These are phyloP conservation scores for Drymonia ruficornis DNA, from an alignment of 2,888 invertebrate genomes.

Conservation along the genomic window DNA sequence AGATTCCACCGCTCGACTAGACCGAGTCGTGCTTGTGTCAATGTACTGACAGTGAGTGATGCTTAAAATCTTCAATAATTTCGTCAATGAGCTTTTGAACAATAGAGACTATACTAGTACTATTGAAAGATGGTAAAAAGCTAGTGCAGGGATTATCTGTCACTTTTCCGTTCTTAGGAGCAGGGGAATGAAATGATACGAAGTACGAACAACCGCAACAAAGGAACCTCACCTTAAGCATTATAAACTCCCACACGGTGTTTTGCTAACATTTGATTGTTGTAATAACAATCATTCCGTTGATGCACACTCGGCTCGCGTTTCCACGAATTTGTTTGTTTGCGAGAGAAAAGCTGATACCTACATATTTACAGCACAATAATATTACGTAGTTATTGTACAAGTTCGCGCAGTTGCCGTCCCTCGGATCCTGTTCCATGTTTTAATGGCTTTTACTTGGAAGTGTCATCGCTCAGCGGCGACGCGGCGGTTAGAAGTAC, in stretches of 20 bases:
- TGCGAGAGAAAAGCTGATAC: neutral
- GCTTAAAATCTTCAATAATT: too few species aligned
- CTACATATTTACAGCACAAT: neutral
- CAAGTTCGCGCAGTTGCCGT: neutral
- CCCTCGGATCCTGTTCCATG: neutral
- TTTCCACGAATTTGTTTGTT: slow-evolving; percentile 2
- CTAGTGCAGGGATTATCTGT: too few species aligned
- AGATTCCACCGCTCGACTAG: too few species aligned
- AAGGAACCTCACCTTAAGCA: neutral
- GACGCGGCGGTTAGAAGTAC: neutral
- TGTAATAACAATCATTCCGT: slow-evolving; percentile 3
- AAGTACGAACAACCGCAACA: neutral
- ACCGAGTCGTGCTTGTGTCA: too few species aligned
- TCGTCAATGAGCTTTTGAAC: too few species aligned
- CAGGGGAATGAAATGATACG: too few species aligned
- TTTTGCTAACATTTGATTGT: slow-evolving; percentile 10
- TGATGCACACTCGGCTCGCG: neutral
- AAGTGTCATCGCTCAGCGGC: neutral
- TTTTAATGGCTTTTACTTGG: slow-evolving; percentile 6
- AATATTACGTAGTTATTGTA: neutral
- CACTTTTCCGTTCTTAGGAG: too few species aligned
- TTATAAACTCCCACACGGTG: slow-evolving; percentile 2
- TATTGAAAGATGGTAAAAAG: too few species aligned
- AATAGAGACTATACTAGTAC: too few species aligned
- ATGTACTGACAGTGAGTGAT: too few species aligned